phyloP scores from a whole-genome alignment of 2,113 vertebrate genomes.

The Solea solea region DNA sequence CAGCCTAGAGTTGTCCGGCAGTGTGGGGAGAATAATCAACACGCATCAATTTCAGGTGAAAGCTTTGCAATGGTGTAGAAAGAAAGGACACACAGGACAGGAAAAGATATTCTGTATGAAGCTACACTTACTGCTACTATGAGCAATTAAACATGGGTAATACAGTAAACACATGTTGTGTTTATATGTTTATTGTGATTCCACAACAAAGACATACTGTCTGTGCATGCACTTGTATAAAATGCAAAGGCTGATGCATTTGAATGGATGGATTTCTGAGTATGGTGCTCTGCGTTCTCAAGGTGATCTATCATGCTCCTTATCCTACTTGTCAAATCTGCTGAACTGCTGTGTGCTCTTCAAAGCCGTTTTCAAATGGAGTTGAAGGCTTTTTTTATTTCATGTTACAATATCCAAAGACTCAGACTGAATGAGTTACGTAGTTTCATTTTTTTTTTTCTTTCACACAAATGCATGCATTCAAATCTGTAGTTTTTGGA shows the following conservation, averaged over 20 bases:
- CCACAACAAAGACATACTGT: slow-evolving; percentile 43
- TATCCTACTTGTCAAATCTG: slow-evolving; percentile 57
- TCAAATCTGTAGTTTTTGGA: slow-evolving; percentile 20
- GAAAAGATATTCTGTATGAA: neutral
- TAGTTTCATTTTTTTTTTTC: slow-evolving; percentile 26
- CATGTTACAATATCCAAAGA: slow-evolving; percentile 21
- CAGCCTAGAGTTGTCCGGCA: neutral
- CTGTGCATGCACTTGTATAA: slow-evolving; percentile 41
- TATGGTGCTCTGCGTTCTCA: slow-evolving; percentile 21
- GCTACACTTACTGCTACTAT: slow-evolving; percentile 15
- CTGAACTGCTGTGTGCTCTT: slow-evolving; percentile 57
- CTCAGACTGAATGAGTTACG: neutral
- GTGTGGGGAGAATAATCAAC: slow-evolving; percentile 13
- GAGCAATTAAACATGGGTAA: slow-evolving; percentile 53
- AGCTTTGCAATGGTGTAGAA: neutral
- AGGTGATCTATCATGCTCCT: slow-evolving; percentile 61
- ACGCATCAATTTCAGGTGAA: slow-evolving; percentile 9
- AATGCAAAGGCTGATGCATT: slow-evolving; percentile 36
- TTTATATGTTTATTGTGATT: slow-evolving; percentile 54
- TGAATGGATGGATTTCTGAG: slow-evolving; percentile 46
- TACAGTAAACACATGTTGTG: slow-evolving; percentile 24
- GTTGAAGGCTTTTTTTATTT: slow-evolving; percentile 39
- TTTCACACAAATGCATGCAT: slow-evolving; percentile 32
- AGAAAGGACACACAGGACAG: neutral
- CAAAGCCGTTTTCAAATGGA: slow-evolving; percentile 37